phyloP scores from a whole-genome alignment of 2,797 vertebrate species.

The Leuciscus waleckii region DNA sequence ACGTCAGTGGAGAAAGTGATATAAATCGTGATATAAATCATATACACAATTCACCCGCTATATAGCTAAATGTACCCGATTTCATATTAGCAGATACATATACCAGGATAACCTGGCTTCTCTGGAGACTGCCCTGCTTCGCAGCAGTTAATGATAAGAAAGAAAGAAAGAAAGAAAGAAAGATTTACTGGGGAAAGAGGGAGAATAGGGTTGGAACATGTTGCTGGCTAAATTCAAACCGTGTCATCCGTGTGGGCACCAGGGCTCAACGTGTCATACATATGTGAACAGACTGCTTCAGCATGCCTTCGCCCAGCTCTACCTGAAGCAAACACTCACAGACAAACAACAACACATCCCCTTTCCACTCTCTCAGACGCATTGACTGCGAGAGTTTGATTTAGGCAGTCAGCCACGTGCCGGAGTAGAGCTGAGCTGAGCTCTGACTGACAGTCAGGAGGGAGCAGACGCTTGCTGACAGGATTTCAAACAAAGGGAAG shows the following conservation, averaged over 20 bases:
- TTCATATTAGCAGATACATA: too few species aligned
- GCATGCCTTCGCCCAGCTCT: neutral
- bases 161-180: too few species aligned
- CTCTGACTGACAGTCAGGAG: constrained; percentile 43
- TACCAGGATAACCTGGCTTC: too few species aligned
- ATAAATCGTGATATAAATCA: too few species aligned
- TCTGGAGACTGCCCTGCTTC: too few species aligned
- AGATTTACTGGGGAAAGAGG: neutral
- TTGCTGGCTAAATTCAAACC: neutral
- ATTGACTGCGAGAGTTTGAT: neutral
- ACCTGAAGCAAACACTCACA: neutral
- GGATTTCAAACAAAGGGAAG: constrained; percentile 44
- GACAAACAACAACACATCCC: constrained; percentile 28
- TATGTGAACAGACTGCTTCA: constrained; percentile 10
- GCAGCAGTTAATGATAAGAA: too few species aligned
- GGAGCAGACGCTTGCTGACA: constrained; percentile 44
- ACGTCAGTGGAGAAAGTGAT: too few species aligned
- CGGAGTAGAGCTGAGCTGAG: constrained; percentile 19
- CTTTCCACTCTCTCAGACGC: neutral
- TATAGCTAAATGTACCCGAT: too few species aligned
- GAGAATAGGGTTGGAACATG: neutral
- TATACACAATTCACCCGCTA: too few species aligned
- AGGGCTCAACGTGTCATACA: neutral
- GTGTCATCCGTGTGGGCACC: neutral
- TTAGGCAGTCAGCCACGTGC: neutral